phyloP scores from a whole-genome alignment of 1,140 invertebrate species.

The Conus betulinus region DNA sequence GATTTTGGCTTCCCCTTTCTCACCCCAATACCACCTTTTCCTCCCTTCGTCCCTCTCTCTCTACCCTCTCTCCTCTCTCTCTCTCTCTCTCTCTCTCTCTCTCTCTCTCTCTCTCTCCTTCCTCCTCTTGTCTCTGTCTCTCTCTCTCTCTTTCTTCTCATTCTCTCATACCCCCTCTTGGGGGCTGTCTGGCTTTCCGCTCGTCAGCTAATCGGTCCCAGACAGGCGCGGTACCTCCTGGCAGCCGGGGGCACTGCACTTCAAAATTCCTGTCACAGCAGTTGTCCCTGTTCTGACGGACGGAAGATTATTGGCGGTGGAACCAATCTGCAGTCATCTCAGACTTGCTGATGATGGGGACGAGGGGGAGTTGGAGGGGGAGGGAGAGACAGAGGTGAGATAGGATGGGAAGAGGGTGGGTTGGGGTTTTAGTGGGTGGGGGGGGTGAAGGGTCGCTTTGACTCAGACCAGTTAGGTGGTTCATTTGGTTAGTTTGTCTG shows the following conservation, averaged over 20 bases:
- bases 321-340: too few relatives aligned
- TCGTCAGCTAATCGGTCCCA: not conserved
- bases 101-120: slow-evolving; percentile 29
- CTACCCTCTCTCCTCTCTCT: not conserved
- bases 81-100: slow-evolving; percentile 10
- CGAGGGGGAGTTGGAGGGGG: not conserved
- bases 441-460: too few relatives aligned
- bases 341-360: not conserved
- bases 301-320: too few relatives aligned
- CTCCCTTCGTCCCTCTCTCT: not conserved
- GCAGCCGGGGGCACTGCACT: too few relatives aligned
- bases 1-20: not conserved
- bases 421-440: too few relatives aligned
- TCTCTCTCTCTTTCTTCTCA: not conserved
- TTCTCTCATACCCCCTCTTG: slow-evolving; percentile 1
- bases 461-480: too few relatives aligned
- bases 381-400: not conserved
- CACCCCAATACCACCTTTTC: not conserved
- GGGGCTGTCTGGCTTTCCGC: not conserved
- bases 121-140: not conserved
- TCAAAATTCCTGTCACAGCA: too few relatives aligned
- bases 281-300: too few relatives aligned
- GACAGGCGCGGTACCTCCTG: too few relatives aligned
- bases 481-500: too few relatives aligned
- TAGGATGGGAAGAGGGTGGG: too few relatives aligned